A percentile compares a stretch with the other conserved stretches of the same genome.
Conservation (phyloP, 2,797 vertebrate genomes). For the Pipistrellus pipistrellus region DNA sequence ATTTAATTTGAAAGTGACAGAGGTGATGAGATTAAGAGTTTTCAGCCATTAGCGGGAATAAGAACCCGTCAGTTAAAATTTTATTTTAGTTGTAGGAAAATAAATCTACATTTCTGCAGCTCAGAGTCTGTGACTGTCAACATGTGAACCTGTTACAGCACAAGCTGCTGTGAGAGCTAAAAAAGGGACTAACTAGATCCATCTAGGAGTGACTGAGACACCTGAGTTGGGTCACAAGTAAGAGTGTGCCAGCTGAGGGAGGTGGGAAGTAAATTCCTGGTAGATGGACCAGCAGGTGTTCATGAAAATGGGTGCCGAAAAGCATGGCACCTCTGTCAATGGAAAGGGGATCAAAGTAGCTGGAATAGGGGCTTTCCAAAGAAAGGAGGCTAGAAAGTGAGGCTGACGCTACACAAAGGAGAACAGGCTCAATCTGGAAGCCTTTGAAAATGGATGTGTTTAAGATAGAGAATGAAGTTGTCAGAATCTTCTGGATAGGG, state of each 20-base stretch:
- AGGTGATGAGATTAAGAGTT: background rate
- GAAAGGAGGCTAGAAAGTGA: background rate
- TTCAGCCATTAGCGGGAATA: background rate
- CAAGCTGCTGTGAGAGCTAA: background rate
- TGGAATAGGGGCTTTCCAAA: background rate
- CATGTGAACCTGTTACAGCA: background rate
- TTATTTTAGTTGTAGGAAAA: constrained; percentile 22
- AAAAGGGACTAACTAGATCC: background rate
- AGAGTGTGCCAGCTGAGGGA: background rate
- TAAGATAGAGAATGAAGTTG: background rate
- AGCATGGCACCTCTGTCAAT: accelerated
- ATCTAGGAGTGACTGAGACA: background rate
- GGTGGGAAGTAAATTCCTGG: background rate
- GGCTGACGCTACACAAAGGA: background rate
- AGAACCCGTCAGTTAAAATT: background rate
- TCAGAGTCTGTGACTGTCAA: background rate
- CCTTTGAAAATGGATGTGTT: background rate
- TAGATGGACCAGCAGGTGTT: background rate
- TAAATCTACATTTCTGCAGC: background rate
- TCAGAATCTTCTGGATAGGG: background rate
- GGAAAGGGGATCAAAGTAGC: background rate
- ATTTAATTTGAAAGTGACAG: background rate
- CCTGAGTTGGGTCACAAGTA: background rate
- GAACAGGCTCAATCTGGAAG: background rate
- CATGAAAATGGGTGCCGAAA: background rate